Base-by-base conservation (phyloP, 2,797 vertebrate species). In the Menidia menidia region DNA sequence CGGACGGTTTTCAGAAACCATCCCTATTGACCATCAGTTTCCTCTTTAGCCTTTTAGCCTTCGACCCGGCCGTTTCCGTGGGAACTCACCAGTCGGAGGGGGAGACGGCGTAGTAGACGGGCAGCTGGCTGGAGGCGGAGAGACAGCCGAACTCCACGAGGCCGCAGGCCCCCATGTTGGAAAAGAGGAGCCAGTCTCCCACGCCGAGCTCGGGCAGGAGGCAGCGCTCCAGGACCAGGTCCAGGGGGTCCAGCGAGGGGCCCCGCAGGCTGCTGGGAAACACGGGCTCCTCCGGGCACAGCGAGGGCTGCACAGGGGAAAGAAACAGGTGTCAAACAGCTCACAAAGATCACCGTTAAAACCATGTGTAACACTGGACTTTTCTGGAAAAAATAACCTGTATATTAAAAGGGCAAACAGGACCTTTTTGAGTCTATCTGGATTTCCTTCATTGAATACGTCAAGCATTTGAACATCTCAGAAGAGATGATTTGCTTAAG, bases 161-260 rank as follows among this genome's bases (percentile, higher is more conserved):
- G 85, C 95, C 92, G 42, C 95, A 95, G 60, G 94, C 95, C 78
- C 97, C 98, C 96, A 99, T 98, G 81, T 97, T 97, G 75, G 94
- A 95, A 92, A 99, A 99, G 83, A 97, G 94, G 75, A 99, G 95
- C 98, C 98, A 99, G 82, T 99, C 97, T 85, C 98, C 97, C 76
- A 98, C 94, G 30, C 93, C 93, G 87, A 99, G 86, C 91, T 99
- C 97, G 0, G 98, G 98, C 88, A 99, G 95, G 91, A 96, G 93
- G 93, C 97, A 99, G 84, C 87, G 95, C 92, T 99, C 97, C 88
- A 99, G 95, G 86, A 99, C 96, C 85, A 95, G 95, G 94, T 99
- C 98, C 85, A 99, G 94, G 78, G 95, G 94, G 84, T 99, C 98
- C 92, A 95, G 95, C 32, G 97, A 96, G 16, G 98, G 97, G 86